These are phyloP conservation scores for Lycaon pictus DNA, from an alignment of 2,113 vertebrate genomes.

Conservation along the genomic window DNA sequence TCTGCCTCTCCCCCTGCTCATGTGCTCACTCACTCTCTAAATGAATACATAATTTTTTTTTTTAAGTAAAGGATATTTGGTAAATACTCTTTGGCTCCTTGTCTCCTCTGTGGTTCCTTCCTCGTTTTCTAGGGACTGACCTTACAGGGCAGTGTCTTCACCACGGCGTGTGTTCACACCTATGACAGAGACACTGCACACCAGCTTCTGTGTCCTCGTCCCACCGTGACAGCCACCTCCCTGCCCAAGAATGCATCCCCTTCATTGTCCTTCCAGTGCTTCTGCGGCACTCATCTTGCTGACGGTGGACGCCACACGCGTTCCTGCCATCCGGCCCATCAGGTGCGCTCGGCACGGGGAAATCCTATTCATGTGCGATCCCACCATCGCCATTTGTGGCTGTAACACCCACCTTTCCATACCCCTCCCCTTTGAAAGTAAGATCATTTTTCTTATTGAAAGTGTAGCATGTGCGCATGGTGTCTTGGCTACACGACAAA, in stretches of 20 bases:
- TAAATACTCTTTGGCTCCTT: neutral
- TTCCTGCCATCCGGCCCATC: neutral
- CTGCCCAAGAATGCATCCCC: no score
- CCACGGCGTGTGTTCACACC: accelerated
- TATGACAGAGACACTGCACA: accelerated
- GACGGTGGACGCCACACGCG: accelerated
- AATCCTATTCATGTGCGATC: no score
- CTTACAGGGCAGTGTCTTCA: accelerated
- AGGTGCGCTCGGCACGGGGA: accelerated
- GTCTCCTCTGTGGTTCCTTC: neutral
- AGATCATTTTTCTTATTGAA: neutral
- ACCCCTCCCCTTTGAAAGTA: neutral
- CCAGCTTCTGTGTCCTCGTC: accelerated
- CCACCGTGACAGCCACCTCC: accelerated
- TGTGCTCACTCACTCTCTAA: no score
- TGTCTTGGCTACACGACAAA: accelerated
- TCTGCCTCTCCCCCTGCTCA: no score
- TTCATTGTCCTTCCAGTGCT: neutral
- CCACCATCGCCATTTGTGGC: neutral
- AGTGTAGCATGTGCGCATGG: neutral
- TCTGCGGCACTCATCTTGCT: neutral
- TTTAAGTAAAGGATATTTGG: neutral
- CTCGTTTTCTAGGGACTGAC: neutral
- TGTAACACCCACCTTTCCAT: neutral
- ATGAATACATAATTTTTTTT: no score